Evolutionary conservation across 2,888 invertebrate species (phyloP).

Genomic region (Chorisops tibialis): DNA sequence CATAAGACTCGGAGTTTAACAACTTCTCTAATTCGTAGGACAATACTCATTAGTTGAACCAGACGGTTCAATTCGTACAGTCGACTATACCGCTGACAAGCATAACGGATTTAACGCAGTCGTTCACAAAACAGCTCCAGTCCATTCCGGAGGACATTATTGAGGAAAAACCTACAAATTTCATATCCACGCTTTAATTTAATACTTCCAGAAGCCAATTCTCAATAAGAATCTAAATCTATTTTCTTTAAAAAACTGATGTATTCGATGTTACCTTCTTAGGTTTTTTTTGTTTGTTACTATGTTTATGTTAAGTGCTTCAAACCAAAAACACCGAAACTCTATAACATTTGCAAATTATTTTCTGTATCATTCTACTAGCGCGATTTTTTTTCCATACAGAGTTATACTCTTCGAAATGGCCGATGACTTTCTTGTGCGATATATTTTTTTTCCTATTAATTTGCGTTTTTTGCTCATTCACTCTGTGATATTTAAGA

Average conservation of each 20-base stretch:
- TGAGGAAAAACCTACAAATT: slow-evolving; percentile 22
- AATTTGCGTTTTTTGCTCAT: not conserved
- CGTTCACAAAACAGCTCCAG: slow-evolving; percentile 51
- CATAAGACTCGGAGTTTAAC: too few relatives aligned
- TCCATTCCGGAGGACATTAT: slow-evolving; percentile 41
- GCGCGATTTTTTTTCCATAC: not conserved
- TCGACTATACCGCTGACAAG: slow-evolving; percentile 52
- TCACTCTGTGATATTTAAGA: slow-evolving; percentile 19
- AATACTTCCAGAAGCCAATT: too few relatives aligned
- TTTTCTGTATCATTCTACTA: slow-evolving; percentile 5
- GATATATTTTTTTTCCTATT: not conserved
- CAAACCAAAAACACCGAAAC: slow-evolving; percentile 16
- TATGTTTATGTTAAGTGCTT: slow-evolving; percentile 20
- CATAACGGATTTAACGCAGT: slow-evolving; percentile 53
- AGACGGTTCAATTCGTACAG: slow-evolving; percentile 69
- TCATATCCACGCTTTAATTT: not conserved
- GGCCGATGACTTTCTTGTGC: too few relatives aligned
- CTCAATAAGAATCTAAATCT: too few relatives aligned
- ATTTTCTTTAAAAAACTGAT: too few relatives aligned
- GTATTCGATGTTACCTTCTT: slow-evolving; percentile 8
- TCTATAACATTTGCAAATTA: not conserved
- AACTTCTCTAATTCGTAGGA: slow-evolving; percentile 37
- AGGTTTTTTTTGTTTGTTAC: slow-evolving; percentile 10
- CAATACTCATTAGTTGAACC: slow-evolving; percentile 69
- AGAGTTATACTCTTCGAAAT: too few relatives aligned